These are phyloP conservation scores for Diloba caeruleocephala DNA, from an alignment of 2,888 invertebrate species.

Conservation along the genomic window DNA sequence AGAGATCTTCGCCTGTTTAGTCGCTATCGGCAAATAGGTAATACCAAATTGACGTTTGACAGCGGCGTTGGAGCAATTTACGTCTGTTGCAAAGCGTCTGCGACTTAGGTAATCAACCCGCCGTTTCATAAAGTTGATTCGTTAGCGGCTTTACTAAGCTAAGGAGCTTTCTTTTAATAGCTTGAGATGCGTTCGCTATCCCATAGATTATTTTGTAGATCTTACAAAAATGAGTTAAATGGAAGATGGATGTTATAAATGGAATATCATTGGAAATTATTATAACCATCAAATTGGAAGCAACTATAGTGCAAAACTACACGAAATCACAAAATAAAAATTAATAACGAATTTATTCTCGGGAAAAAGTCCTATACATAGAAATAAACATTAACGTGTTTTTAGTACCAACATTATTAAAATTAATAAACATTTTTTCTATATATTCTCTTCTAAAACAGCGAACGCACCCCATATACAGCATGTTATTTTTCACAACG, in stretches of 20 bases:
- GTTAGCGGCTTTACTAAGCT: slow-evolving; percentile 39
- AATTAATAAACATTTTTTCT: background rate
- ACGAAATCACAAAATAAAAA: background rate
- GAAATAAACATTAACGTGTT: background rate
- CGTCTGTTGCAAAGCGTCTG: too few relatives aligned
- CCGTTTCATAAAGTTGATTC: background rate
- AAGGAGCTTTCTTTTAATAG: slow-evolving; percentile 28
- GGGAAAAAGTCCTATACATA: background rate
- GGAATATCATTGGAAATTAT: too few relatives aligned
- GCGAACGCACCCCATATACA: slow-evolving; percentile 40
- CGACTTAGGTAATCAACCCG: too few relatives aligned
- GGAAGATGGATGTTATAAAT: too few relatives aligned
- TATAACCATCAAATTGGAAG: too few relatives aligned
- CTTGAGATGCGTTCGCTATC: slow-evolving; percentile 39
- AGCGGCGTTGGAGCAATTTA: too few relatives aligned
- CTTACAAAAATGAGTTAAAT: background rate
- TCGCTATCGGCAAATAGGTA: too few relatives aligned
- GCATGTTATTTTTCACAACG: slow-evolving; percentile 50
- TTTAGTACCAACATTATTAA: slow-evolving; percentile 3
- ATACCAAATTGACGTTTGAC: too few relatives aligned
- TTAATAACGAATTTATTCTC: background rate
- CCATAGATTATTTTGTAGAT: too few relatives aligned
- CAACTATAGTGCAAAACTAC: too few relatives aligned
- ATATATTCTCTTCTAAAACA: background rate
- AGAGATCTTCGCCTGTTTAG: too few relatives aligned